Conservation (phyloP, 2,888 invertebrate genomes). For the Colletes collaris region DNA sequence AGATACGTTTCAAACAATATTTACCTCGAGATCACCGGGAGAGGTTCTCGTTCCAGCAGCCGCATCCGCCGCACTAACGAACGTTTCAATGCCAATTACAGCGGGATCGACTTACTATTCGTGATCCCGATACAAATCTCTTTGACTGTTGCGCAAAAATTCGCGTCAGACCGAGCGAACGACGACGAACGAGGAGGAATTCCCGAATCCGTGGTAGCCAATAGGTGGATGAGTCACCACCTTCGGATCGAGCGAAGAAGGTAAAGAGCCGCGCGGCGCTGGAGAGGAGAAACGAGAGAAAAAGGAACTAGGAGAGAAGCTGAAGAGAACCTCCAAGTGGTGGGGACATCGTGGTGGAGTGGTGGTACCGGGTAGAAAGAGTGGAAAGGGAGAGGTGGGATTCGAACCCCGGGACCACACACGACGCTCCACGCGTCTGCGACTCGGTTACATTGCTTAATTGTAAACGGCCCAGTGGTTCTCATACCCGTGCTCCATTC, state of each 20-base stretch:
- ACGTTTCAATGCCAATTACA: conserved; percentile 31
- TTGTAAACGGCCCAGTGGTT: conserved; percentile 82
- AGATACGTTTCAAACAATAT: background rate
- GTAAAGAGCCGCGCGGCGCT: conserved; percentile 64
- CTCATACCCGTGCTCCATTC: conserved; percentile 67
- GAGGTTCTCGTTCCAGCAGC: background rate
- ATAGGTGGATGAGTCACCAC: conserved; percentile 71
- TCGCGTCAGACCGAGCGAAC: conserved; percentile 28
- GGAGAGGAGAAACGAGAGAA: conserved; percentile 54
- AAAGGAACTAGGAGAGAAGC: conserved; percentile 48
- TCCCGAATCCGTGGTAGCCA: conserved; percentile 69
- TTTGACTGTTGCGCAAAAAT: conserved; percentile 34
- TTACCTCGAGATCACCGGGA: conserved; percentile 16
- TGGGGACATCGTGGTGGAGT: conserved; percentile 63
- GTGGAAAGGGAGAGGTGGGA: conserved; percentile 77
- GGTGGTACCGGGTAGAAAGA: conserved; percentile 68
- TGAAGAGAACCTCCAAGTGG: conserved; percentile 64
- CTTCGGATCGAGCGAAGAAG: conserved; percentile 65
- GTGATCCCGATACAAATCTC: conserved; percentile 50
- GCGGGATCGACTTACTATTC: conserved; percentile 6
- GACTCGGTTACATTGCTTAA: conserved; percentile 83
- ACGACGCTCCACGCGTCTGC: conserved; percentile 83
- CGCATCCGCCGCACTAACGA: conserved; percentile 17
- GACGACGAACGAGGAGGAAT: conserved; percentile 58
- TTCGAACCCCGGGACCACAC: conserved; percentile 81